phyloP scores from a whole-genome alignment of 2,797 vertebrate genomes.

The Mus caroli region DNA sequence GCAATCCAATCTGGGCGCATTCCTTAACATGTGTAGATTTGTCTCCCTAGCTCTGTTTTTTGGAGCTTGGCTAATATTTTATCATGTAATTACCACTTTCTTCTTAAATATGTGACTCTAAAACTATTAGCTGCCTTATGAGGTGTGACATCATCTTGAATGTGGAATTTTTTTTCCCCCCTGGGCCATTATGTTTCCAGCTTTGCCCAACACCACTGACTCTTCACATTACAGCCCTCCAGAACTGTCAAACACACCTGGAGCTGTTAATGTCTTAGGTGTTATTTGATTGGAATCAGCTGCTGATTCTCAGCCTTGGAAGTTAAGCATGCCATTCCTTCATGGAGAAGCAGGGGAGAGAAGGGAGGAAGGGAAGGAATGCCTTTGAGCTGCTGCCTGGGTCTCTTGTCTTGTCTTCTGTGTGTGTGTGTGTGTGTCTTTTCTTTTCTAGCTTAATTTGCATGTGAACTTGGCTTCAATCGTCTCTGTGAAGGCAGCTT shows the following conservation, averaged over 20 bases:
- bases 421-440: too few relatives aligned
- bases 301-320: background rate
- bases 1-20: background rate
- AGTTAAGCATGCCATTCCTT: background rate
- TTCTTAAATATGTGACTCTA: slow-evolving; percentile 56
- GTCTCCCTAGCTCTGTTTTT: background rate
- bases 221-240: fast-evolving
- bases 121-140: slow-evolving; percentile 51
- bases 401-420: background rate
- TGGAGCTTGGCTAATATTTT: slow-evolving; percentile 50
- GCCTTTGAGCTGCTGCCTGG: background rate
- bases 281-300: background rate
- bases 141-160: slow-evolving; percentile 59
- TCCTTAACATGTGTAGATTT: background rate
- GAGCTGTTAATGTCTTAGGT: background rate
- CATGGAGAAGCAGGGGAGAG: fast-evolving
- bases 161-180: slow-evolving; percentile 19
- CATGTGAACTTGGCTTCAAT: background rate
- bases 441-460: background rate
- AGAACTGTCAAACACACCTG: slow-evolving; percentile 5
- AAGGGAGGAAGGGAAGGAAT: background rate
- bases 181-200: slow-evolving; percentile 43
- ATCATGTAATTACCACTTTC: slow-evolving; percentile 55
- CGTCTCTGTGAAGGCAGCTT: background rate
- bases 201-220: background rate